Conservation (phyloP, 2,888 invertebrate genomes). For the Eupithecia subumbrata region DNA sequence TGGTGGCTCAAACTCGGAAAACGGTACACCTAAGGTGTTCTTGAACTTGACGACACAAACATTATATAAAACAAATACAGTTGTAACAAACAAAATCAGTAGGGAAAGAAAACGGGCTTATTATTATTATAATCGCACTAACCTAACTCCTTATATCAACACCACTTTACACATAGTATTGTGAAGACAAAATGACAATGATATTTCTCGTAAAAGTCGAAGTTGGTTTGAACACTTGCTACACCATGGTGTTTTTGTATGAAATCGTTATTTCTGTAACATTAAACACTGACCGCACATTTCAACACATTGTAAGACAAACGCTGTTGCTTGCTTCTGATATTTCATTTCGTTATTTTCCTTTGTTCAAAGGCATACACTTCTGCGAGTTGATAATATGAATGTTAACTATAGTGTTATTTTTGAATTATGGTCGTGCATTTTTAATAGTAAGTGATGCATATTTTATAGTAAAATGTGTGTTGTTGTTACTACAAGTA, state of each 20-base stretch:
- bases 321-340: constrained; percentile 14
- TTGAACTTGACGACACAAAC: neutral
- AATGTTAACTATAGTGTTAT: constrained; percentile 11
- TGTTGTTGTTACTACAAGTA: neutral
- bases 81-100: neutral
- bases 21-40: neutral
- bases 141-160: constrained; percentile 37
- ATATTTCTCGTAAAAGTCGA: constrained; percentile 13
- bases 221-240: constrained; percentile 10
- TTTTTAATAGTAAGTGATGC: constrained; percentile 12
- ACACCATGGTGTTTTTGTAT: constrained; percentile 14
- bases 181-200: constrained; percentile 17
- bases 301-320: constrained; percentile 19
- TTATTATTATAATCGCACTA: constrained; percentile 29
- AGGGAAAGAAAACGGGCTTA: neutral
- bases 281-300: constrained; percentile 10
- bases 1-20: neutral
- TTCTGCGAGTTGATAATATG: neutral
- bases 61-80: neutral
- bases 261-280: constrained; percentile 6
- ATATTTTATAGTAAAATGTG: constrained; percentile 6
- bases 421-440: neutral
- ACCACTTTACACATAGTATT: constrained; percentile 30
- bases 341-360: constrained; percentile 9
- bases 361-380: constrained; percentile 5